Base-by-base conservation (phyloP, 2,888 invertebrate genomes). In the Agonopterix heracliana region DNA sequence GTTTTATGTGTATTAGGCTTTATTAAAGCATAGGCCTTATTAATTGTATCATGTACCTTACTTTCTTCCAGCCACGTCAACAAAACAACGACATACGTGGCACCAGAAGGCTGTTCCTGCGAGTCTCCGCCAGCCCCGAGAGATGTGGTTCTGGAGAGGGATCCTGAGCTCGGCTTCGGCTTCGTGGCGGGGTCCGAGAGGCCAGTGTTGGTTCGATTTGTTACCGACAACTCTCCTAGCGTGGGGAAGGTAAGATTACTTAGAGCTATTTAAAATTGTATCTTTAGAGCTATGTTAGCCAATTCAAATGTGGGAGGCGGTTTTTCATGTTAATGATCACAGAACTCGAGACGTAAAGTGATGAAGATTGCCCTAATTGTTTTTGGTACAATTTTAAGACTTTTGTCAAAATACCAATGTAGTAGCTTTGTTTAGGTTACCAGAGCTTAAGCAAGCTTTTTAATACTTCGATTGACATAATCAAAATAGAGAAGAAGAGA, bases 181-280 rank as follows among this genome's bases (percentile, higher is more conserved):
- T 98, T 98, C 79, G 97, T 98, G n/a, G 97, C 97, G 1, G 97
- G 98, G 10, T 96, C 96, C 38, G 97, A 98, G 78, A 92, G 93
- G 64, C 98, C 98, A 0, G 97, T 97, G 45, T 94, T 97, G 51
- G 97, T 98, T 17, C 91, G 98, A 54, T 95, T 95, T 71, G 95
- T 95, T 11, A 95, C 95, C 0, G 95, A 95, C 84, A 96, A 95
- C 68, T 97, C 97, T 9, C 97, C 98, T 1, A 97, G 97, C 75
- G 96, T 95, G 52, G 94, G 95, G 50, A 95, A 96, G 89, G 92
- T 92, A 67, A 38, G 38, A 38, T 4, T 38, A 10, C 38, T 9
- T 2, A 11, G 3, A 38, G 9, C 26, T 26, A 7, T 34, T 11
- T n/a, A n/a, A 26, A 44, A 10, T 5, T n/a, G 26, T 2, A 44